Base-by-base conservation (phyloP, 2,797 vertebrate species). In the Poeciliopsis gracilis region DNA sequence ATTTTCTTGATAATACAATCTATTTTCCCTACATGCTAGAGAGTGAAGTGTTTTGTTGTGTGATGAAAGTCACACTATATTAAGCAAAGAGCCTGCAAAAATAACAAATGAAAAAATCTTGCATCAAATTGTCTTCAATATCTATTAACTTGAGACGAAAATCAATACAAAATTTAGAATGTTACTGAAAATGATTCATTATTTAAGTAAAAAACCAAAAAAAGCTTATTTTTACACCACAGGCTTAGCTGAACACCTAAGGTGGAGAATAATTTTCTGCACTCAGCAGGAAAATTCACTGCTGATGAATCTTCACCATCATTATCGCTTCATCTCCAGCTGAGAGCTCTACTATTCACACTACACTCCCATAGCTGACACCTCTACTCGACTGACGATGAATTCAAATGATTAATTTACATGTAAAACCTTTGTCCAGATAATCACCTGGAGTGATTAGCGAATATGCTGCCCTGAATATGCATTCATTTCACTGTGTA, bases 281-380 rank as follows among this genome's bases (percentile, higher is more conserved):
- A 18, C 49, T 82, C 67, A 82, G 59, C 72, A 79, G 73, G 76
- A 53, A 79, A 72, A 79, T 76, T 77, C 49, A 84, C 79, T 81
- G 86, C 78, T 87, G 72, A 86, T 72, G 72, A 86, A 84, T 86
- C 73, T 18, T 85, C 74, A 36, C 72, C 82, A 66, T 82, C 45
- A 76, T 83, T 88, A 84, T 88, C 72, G 66, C 81, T 78, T 79
- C 3, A 79, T 78, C 59, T 83, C 80, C 83, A 79, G 69, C 76
- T 3, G 74, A 69, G 63, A 77, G 74, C 45, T 79, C 79, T 1
- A 33, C 75, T 82, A 20, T 73, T 80, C 69, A 67, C 47, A 69
- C 59, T 12, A 49, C 77, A 72, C 61, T 30, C 55, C 55, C 47
- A 51, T 43, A 10, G 43, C 76, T 79, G 51, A 76, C 77, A 78